Percentiles rank a stretch among this genome's conserved stretches.
Evolutionary conservation across 2,113 vertebrate species (phyloP).

Genomic region (Phainopepla nitens): DNA sequence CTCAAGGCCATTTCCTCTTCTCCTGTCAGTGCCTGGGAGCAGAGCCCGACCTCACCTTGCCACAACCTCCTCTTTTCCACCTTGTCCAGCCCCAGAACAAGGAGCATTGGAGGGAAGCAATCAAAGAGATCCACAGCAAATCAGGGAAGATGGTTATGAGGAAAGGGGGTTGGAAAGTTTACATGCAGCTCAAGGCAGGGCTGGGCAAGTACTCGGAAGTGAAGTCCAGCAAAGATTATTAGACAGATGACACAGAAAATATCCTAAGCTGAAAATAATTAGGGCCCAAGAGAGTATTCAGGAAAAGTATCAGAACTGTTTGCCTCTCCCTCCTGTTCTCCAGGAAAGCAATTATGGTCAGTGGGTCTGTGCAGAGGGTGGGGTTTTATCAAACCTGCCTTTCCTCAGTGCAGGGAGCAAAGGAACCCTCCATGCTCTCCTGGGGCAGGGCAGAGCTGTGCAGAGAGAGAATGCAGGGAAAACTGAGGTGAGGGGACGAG

Average conservation of each 20-base stretch:
- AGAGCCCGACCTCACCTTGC: not conserved
- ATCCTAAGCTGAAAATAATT: conserved; percentile 11
- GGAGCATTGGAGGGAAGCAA: not conserved
- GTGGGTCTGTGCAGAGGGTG: not conserved
- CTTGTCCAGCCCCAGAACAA: not conserved
- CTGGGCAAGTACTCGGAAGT: not conserved
- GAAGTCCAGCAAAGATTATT: not conserved
- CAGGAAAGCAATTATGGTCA: not conserved
- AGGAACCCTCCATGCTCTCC: rapidly evolving
- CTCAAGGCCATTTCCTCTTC: not conserved
- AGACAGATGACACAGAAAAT: not conserved
- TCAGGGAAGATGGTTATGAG: not conserved
- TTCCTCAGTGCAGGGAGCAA: not conserved
- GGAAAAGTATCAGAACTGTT: not conserved
- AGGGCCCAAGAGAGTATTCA: not conserved
- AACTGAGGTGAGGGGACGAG: not conserved
- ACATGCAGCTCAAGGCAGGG: not conserved
- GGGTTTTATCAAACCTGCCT: not conserved
- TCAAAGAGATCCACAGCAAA: not conserved
- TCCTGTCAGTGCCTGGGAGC: not conserved
- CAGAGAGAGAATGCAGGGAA: not conserved
- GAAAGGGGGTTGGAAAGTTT: not conserved
- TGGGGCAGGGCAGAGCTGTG: not conserved
- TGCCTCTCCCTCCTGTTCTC: not conserved
- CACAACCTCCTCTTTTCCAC: not conserved